Base-by-base conservation (phyloP, 2,113 vertebrate species). In the Hemichromis elongatus region DNA sequence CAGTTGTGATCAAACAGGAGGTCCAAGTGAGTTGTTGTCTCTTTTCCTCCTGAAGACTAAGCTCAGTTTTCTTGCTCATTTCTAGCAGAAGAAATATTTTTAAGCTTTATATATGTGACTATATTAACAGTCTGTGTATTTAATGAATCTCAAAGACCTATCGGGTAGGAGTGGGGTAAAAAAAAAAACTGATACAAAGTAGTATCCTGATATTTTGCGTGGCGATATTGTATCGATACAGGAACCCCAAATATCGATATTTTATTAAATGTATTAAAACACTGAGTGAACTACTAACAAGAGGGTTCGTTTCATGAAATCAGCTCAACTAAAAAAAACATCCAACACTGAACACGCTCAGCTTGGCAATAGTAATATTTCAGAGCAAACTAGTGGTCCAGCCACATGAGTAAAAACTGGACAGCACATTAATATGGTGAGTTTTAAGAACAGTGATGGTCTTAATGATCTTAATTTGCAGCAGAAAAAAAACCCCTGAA, bases 1-100 rank as follows among this genome's bases (percentile, higher is more conserved):
- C 89, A 5, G 53, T 45, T 6, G 9, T 13, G 6, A 19, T 94
- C 30, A 95, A 96, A 88, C 79, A 90, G 18, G 94, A 96, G 66
- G 37, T 61, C 50, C 59, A 89, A 79, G 96, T 96, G 80, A 93
- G 93, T 88, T 37, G 19, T 80, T 37, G 28, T 33, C 9, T 59
- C n/a, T 81, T 3, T 42, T 75, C 2, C 28, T 57, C 19, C 3
- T 6, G 14, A 77, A 75, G 14, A 89, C 28, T n/a, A 8, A 35
- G 42, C 14, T 19, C 26, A n/a, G 26, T 50, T 75, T 75, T 75
- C 16, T 75, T 19, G 68, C 68, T 75, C 16, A 30, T 30, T 75
- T 63, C 33, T 21, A 13, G 42, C 4, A 50, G 42, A 75, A 75
- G 26, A 12, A 47, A 28, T 75, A 30, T 75, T 30, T 52, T 75